A percentile compares a stretch with the other conserved stretches of the same genome.
Conservation (phyloP, 2,888 invertebrate species). For the Balanococcus diminutus region DNA sequence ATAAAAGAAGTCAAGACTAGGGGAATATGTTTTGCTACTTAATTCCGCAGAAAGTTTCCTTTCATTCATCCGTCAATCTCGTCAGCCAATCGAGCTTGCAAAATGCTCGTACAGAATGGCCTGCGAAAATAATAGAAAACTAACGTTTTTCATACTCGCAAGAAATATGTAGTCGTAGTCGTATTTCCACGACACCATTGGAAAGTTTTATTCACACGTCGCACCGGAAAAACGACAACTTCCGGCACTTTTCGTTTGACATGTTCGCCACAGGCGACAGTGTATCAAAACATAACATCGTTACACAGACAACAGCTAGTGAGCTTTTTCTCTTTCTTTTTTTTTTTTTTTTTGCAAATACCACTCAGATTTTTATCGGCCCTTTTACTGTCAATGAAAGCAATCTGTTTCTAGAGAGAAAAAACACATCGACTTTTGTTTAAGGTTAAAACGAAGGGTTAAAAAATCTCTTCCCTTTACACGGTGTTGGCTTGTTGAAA, state of each 20-base stretch:
- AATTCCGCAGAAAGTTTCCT: constrained; percentile 44
- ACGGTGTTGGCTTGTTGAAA: background rate
- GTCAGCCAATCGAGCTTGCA: constrained; percentile 43
- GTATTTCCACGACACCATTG: background rate
- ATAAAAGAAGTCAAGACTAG: background rate
- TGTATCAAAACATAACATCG: constrained; percentile 45
- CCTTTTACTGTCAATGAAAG: constrained; percentile 28
- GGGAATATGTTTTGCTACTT: constrained; percentile 39
- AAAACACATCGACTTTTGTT: background rate
- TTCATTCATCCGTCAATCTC: constrained; percentile 45
- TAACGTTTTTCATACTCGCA: constrained; percentile 17
- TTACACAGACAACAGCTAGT: constrained; percentile 22
- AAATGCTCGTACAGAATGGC: constrained; percentile 15
- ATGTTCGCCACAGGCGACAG: constrained; percentile 41
- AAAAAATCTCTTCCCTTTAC: background rate
- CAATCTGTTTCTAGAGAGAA: constrained; percentile 18
- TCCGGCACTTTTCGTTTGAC: constrained; percentile 54
- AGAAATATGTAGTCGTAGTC: constrained; percentile 22
- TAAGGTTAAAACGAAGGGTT: background rate
- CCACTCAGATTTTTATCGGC: constrained; percentile 21
- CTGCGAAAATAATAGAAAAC: constrained; percentile 37
- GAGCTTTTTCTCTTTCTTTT: background rate
- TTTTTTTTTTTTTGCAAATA: background rate
- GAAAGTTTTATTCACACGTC: constrained; percentile 49
- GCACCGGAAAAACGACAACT: constrained; percentile 51